Evolutionary conservation across 2,888 invertebrate species (phyloP).

Genomic region (Conus canariensis): DNA sequence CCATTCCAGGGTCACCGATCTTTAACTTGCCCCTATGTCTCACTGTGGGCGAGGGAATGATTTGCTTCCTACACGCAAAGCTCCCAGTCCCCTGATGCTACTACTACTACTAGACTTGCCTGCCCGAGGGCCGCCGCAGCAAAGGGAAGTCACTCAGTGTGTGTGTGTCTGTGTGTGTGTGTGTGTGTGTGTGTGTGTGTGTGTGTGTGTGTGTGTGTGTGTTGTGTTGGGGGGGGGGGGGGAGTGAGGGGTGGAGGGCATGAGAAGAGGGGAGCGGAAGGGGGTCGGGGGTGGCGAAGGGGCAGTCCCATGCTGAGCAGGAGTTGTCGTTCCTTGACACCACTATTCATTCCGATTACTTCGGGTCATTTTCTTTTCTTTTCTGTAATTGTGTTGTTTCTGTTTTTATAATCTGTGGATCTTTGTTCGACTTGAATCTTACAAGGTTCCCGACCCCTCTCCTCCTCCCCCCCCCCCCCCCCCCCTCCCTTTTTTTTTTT

Average conservation of each 20-base stretch:
- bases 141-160: neutral
- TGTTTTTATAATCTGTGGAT: no score
- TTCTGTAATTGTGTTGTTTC: neutral
- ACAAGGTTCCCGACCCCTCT: no score
- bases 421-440: no score
- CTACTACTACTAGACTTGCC: no score
- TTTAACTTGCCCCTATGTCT: constrained; percentile 32
- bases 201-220: no score
- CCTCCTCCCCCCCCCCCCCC: no score
- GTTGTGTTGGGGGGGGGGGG: no score
- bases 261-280: no score
- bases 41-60: constrained; percentile 12
- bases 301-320: neutral
- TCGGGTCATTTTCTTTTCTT: neutral
- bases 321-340: neutral
- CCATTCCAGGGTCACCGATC: constrained; percentile 35
- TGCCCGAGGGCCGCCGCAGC: no score
- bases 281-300: no score
- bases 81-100: constrained; percentile 3
- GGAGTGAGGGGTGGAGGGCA: no score
- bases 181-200: no score
- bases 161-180: neutral
- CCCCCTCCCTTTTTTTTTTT: neutral
- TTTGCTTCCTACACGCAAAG: constrained; percentile 31
- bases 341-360: neutral